Evolutionary conservation across 2,797 vertebrate species (phyloP), one percentile per base, ranked within the genome.

Genomic region (Jordanella pulchra): DNA sequence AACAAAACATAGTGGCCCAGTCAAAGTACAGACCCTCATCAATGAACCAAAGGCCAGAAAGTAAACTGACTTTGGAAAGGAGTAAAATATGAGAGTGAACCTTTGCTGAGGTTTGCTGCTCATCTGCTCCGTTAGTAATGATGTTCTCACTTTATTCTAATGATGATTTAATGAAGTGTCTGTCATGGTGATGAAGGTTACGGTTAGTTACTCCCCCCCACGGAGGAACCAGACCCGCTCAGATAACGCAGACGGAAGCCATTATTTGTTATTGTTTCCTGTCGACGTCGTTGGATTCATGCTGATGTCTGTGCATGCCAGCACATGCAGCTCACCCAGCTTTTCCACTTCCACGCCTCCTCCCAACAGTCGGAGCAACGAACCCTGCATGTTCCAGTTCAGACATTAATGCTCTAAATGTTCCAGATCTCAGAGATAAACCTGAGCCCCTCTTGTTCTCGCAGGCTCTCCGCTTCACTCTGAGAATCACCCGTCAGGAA

Each of bases 391-490:
- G 35, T 39, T 39, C 35, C 9, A 39, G 35, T 39, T 39, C 35
- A n/a, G n/a, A 21, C 15, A 13, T 27, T 50, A 60, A 23, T 39
- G 58, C 18, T 39, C 32, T 7, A 42, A n/a, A 54, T 13, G 13
- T 35, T 45, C 54, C 45, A 32, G 35, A 28, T 48, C 64, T 39
- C 35, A 12, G 32, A 7, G 13, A 56, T 61, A 61, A 61, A 39
- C 58, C 12, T 2, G 1, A 10, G 27, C 6, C 3, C 6, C 21
- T 72, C 65, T 53, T 55, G 4, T 50, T 56, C 58, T 42, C 21
- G 21, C 47, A 25, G 54, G 9, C 27, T 67, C 35, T 66, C 48
- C 17, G 47, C 47, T 14, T 67, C 65, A 42, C 65, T 44, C 70
- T 50, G 3, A 14, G 42, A 75, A 45, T 69, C 27, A 35, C 61